A percentile compares a stretch with the other conserved stretches of the same genome.
Evolutionary conservation across 2,888 invertebrate species (phyloP).

Genomic region (Eueremaeus valkanovi): DNA sequence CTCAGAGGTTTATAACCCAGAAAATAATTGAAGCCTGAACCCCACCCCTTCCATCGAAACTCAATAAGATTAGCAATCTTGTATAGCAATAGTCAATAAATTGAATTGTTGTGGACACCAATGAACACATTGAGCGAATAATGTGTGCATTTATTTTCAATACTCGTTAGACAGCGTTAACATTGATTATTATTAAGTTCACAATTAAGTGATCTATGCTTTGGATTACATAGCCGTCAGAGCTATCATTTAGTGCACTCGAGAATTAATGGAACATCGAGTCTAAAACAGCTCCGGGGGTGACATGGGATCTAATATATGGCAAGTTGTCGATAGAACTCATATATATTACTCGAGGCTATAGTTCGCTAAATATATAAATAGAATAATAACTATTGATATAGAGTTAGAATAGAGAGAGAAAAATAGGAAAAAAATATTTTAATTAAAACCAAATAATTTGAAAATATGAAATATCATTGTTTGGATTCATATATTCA

Average conservation of each 20-base stretch:
- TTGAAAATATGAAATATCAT: no score
- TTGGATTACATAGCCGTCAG: conserved; percentile 13
- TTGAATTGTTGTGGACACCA: background rate
- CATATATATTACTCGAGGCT: background rate
- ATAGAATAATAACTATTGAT: no score
- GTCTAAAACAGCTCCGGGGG: background rate
- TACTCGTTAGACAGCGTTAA: background rate
- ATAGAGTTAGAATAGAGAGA: no score
- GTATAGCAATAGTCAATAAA: no score
- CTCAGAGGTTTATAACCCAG: no score
- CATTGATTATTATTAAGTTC: background rate
- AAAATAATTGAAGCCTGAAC: no score
- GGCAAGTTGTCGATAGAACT: background rate
- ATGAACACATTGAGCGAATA: background rate
- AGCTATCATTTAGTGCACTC: background rate
- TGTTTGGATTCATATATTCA: no score
- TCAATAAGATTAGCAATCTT: no score
- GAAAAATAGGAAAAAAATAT: no score
- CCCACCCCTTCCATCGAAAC: no score
- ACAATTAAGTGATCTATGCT: conserved; percentile 15
- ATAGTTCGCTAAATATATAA: background rate
- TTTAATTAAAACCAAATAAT: no score
- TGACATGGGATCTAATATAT: background rate
- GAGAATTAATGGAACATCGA: conserved; percentile 13
- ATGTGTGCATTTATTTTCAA: background rate